These are phyloP conservation scores for Contarinia nasturtii DNA, from an alignment of 1,140 invertebrate genomes.

Conservation along the genomic window DNA sequence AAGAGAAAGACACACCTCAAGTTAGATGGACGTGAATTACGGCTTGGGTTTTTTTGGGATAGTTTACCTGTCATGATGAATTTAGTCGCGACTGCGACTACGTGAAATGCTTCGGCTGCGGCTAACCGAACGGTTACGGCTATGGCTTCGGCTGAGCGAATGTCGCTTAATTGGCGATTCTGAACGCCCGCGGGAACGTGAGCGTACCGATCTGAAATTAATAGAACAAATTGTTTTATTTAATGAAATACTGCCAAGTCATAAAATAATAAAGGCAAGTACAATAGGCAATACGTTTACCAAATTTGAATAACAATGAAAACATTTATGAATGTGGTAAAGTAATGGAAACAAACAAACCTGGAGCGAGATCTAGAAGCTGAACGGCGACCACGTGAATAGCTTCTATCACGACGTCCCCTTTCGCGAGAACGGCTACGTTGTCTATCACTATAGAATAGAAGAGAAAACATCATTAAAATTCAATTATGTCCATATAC, in stretches of 20 bases:
- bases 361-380: constrained; percentile 20
- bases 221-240: constrained; percentile 18
- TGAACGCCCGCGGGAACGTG: constrained; percentile 13
- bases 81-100: constrained; percentile 13
- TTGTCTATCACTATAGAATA: not conserved
- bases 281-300: no score
- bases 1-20: no score
- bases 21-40: no score
- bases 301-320: not conserved
- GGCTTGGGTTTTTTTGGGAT: no score
- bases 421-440: constrained; percentile 20
- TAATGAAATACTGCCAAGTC: no score
- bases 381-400: constrained; percentile 13
- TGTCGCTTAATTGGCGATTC: not conserved
- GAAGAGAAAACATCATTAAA: not conserved
- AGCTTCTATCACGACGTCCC: constrained; percentile 17
- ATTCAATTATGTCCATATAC: not conserved
- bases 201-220: constrained; percentile 16
- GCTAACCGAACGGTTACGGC: constrained; percentile 12
- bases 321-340: no score
- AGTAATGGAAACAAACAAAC: constrained; percentile 8
- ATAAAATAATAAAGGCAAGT: no score
- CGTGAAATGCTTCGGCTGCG: constrained; percentile 11
- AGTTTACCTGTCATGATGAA: no score
- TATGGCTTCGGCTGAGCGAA: constrained; percentile 12